Conservation (phyloP, 2,797 vertebrate species). For the Onychomys torridus region DNA sequence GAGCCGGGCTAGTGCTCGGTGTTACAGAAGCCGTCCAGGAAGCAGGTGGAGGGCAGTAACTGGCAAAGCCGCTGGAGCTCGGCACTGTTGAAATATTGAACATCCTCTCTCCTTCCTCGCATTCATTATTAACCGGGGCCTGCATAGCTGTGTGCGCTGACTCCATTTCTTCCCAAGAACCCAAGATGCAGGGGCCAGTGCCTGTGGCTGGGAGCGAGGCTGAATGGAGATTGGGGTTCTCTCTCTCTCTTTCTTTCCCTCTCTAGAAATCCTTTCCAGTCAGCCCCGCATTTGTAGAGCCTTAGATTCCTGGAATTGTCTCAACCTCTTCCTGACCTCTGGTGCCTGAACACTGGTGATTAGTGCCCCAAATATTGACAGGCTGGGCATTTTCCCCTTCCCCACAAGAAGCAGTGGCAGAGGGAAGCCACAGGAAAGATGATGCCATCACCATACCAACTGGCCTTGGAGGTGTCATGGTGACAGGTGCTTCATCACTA, state of each 20-base stretch:
- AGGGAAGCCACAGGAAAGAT: neutral
- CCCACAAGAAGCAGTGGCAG: neutral
- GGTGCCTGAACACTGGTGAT: conserved; percentile 56
- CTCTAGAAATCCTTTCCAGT: conserved; percentile 64
- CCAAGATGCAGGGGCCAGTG: neutral
- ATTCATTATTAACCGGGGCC: conserved; percentile 78
- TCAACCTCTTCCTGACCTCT: conserved; percentile 74
- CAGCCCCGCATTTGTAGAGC: conserved; percentile 51
- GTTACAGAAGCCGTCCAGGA: conserved; percentile 48
- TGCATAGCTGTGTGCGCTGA: neutral
- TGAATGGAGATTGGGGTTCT: conserved; percentile 30
- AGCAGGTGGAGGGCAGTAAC: conserved; percentile 49
- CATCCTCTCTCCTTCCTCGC: conserved; percentile 76
- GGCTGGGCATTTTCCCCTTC: conserved; percentile 45
- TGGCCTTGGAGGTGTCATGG: rapidly evolving
- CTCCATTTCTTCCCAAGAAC: conserved; percentile 73
- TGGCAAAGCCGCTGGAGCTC: conserved; percentile 44
- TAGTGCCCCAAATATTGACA: conserved; percentile 73
- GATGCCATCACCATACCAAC: rapidly evolving
- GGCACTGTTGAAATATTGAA: conserved; percentile 81
- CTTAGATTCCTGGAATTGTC: conserved; percentile 73
- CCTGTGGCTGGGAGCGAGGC: neutral
- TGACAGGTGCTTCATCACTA: neutral
- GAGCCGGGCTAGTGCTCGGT: neutral
- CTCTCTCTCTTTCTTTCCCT: conserved; percentile 54